phyloP scores from a whole-genome alignment of 2,113 vertebrate genomes.

The Stegostoma tigrinum region DNA sequence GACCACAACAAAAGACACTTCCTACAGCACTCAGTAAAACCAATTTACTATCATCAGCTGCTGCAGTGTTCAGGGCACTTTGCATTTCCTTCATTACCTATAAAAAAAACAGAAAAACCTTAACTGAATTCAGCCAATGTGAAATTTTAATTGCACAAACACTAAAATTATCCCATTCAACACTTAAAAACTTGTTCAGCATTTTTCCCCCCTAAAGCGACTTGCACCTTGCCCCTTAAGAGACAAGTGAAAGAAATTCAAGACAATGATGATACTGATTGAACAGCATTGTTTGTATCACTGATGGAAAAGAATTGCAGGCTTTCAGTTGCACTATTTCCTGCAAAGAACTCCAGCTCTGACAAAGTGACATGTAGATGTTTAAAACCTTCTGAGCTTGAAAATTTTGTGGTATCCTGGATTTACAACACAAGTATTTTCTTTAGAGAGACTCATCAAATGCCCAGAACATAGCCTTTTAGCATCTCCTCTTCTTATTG shows the following conservation, averaged over 20 bases:
- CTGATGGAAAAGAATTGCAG: neutral
- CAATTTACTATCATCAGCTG: constrained; percentile 91
- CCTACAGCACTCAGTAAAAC: constrained; percentile 86
- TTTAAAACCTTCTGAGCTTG: neutral
- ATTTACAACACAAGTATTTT: neutral
- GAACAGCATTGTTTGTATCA: neutral
- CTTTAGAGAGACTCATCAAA: neutral
- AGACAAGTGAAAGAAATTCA: neutral
- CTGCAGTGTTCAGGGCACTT: constrained; percentile 88
- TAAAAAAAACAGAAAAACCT: constrained; percentile 26
- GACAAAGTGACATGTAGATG: neutral
- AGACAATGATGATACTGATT: neutral
- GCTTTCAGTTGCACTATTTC: neutral
- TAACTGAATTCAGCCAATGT: neutral
- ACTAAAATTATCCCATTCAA: neutral
- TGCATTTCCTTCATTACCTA: constrained; percentile 99
- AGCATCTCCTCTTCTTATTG: neutral
- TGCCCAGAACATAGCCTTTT: neutral
- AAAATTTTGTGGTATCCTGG: neutral
- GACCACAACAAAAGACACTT: constrained; percentile 85
- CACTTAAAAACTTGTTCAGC: neutral
- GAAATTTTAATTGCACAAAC: neutral
- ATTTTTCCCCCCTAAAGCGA: neutral
- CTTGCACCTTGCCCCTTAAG: neutral
- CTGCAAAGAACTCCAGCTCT: neutral